Evolutionary conservation across 2,113 vertebrate genomes (phyloP).

Genomic region (Jacana jacana): DNA sequence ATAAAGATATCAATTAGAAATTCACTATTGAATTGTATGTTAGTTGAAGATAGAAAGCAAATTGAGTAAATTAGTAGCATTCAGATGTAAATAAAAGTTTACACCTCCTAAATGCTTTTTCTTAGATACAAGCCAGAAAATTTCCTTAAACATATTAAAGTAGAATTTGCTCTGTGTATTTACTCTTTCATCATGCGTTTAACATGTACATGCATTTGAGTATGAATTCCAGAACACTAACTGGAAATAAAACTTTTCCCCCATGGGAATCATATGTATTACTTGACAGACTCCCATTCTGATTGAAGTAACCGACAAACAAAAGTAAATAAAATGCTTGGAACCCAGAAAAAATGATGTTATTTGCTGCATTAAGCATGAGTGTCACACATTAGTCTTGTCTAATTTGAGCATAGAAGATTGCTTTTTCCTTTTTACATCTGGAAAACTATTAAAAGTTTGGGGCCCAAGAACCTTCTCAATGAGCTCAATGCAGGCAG

Average conservation of each 20-base stretch:
- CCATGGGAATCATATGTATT: neutral
- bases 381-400: neutral
- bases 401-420: neutral
- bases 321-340: neutral
- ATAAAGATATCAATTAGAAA: neutral
- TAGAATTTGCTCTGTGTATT: neutral
- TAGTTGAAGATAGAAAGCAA: neutral
- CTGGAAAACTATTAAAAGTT: neutral
- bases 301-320: neutral
- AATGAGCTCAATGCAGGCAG: constrained; percentile 71
- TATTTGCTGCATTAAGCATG: neutral
- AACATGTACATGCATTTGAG: neutral
- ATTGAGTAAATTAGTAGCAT: neutral
- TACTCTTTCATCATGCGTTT: neutral
- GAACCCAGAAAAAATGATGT: neutral
- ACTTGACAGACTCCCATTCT: neutral
- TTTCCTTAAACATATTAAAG: neutral
- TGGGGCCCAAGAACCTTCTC: constrained; percentile 56
- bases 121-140: neutral
- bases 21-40: neutral
- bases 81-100: neutral
- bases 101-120: neutral
- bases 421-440: neutral
- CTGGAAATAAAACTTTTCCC: neutral
- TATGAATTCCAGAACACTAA: neutral